These are phyloP conservation scores for Microtus montanus DNA, from an alignment of 2,113 vertebrate species.

Conservation along the genomic window DNA sequence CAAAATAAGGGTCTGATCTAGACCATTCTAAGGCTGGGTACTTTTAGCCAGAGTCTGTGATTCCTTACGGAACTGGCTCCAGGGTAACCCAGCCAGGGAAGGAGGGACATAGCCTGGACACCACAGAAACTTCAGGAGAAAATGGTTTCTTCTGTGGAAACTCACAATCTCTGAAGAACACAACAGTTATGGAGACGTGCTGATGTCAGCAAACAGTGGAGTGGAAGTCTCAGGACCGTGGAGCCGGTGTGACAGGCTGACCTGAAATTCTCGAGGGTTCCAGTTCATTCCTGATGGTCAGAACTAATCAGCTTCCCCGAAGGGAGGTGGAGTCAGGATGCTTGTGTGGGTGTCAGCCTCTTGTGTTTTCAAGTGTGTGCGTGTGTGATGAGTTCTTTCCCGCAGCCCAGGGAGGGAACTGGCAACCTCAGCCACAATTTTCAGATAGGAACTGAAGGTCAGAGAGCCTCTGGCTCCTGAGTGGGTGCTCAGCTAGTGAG, in stretches of 20 bases:
- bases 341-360: background rate
- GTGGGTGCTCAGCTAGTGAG: background rate
- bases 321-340: background rate
- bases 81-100: background rate
- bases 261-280: background rate
- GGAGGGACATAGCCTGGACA: conserved; percentile 44
- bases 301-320: background rate
- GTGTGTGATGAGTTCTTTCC: background rate
- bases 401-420: background rate
- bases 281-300: background rate
- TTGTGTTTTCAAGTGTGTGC: background rate
- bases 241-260: background rate
- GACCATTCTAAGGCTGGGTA: background rate
- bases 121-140: conserved; percentile 53
- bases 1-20: background rate
- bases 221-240: conserved; percentile 47
- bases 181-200: conserved; percentile 13
- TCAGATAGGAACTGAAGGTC: background rate
- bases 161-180: background rate
- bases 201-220: conserved; percentile 49
- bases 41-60: background rate
- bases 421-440: background rate
- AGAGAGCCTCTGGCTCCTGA: background rate
- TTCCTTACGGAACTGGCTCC: background rate
- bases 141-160: conserved; percentile 55